Percentiles rank a stretch among this genome's conserved stretches.
These are phyloP conservation scores for Thymelicus acteon DNA, from an alignment of 2,888 invertebrate species.

Conservation along the genomic window DNA sequence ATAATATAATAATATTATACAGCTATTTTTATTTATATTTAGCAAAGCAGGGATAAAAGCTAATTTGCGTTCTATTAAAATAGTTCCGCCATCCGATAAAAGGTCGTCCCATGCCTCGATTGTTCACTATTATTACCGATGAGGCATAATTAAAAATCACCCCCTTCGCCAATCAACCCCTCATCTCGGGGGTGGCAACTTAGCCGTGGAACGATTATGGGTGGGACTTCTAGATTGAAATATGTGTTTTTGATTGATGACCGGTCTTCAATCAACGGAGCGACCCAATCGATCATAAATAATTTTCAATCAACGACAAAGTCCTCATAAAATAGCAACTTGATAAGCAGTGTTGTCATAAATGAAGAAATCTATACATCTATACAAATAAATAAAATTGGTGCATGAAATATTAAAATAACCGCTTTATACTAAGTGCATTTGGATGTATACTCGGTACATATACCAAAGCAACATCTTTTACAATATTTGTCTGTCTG, in stretches of 20 bases:
- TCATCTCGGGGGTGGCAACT: background rate
- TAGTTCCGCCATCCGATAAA: background rate
- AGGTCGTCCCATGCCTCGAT: background rate
- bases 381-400: too few species aligned
- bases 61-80: too few species aligned
- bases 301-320: background rate
- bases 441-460: too few species aligned
- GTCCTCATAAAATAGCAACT: background rate
- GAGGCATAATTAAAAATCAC: background rate
- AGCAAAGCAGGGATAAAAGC: too few species aligned
- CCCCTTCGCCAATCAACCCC: background rate
- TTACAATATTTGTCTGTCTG: too few species aligned
- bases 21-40: too few species aligned
- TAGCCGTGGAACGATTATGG: conserved; percentile 1
- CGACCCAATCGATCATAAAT: conserved; percentile 1
- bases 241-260: conserved; percentile 6
- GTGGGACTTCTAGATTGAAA: background rate
- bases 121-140: background rate
- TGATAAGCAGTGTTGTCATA: too few species aligned
- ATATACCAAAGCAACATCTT: too few species aligned
- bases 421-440: too few species aligned
- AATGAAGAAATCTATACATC: too few species aligned
- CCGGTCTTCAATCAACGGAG: conserved; percentile 4
- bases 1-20: too few species aligned
- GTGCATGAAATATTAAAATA: too few species aligned